phyloP scores from a whole-genome alignment of 2,797 vertebrate genomes.

The Euphonia xanthogaster region DNA sequence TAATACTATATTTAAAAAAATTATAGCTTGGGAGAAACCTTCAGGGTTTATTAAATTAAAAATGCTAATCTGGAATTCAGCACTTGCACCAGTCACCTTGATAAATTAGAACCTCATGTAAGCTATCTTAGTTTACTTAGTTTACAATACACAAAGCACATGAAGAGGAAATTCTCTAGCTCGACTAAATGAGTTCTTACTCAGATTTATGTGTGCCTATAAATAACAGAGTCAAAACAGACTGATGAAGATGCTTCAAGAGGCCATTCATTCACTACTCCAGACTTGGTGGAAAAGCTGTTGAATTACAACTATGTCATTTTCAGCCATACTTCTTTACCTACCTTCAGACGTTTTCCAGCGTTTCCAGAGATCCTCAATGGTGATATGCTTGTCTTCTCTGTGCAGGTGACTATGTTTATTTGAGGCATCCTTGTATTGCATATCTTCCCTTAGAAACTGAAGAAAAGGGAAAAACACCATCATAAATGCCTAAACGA shows the following conservation, averaged over 20 bases:
- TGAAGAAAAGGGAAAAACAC: conserved; percentile 62
- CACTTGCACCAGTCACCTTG: background rate
- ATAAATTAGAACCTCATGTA: background rate
- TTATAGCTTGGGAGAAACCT: background rate
- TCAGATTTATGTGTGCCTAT: background rate
- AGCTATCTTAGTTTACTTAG: background rate
- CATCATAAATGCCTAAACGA: background rate
- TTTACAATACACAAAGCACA: background rate
- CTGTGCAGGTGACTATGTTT: conserved; percentile 95
- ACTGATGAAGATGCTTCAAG: background rate
- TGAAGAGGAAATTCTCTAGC: background rate
- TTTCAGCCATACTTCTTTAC: background rate
- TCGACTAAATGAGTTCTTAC: background rate
- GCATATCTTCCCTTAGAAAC: conserved; percentile 99
- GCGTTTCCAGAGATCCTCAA: conserved; percentile 94
- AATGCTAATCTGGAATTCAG: background rate
- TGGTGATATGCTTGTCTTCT: conserved; percentile 97
- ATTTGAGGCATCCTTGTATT: conserved; percentile 89
- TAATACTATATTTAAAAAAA: background rate
- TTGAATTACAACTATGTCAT: background rate
- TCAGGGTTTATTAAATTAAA: background rate
- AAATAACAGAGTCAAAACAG: background rate
- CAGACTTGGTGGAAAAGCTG: background rate
- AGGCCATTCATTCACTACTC: background rate
- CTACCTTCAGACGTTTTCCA: conserved; percentile 96